Evolutionary conservation across 2,797 vertebrate genomes (phyloP).

Genomic region (Oreonectes daqikongensis): DNA sequence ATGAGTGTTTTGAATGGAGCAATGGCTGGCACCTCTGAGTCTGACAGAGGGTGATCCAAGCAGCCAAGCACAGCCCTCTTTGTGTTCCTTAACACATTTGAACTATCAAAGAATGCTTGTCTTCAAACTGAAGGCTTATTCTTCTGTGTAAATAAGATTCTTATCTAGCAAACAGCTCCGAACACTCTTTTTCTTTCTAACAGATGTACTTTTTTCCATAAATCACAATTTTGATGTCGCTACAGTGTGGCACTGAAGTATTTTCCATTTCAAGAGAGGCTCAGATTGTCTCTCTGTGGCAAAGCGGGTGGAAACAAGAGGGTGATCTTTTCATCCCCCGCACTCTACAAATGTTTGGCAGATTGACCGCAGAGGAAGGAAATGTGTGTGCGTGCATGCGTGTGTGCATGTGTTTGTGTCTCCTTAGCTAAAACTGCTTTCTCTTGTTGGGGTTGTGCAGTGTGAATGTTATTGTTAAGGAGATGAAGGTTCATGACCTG

Average conservation of each 20-base stretch:
- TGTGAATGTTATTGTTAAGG: slow-evolving; percentile 80
- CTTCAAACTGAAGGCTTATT: slow-evolving; percentile 45
- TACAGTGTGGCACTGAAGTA: slow-evolving; percentile 29
- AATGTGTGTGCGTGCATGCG: slow-evolving; percentile 17
- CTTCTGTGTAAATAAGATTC: slow-evolving; percentile 56
- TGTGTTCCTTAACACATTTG: slow-evolving; percentile 55
- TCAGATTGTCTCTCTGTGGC: slow-evolving; percentile 47
- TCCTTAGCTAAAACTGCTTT: slow-evolving; percentile 61
- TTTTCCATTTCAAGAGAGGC: slow-evolving; percentile 45
- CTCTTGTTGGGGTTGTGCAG: slow-evolving; percentile 72
- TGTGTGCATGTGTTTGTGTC: slow-evolving; percentile 43
- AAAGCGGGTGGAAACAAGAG: slow-evolving; percentile 45
- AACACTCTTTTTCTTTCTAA: slow-evolving; percentile 43
- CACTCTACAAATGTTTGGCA: slow-evolving; percentile 57
- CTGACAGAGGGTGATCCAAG: slow-evolving; percentile 49
- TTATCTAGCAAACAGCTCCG: slow-evolving; percentile 46
- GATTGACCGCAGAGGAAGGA: slow-evolving; percentile 60
- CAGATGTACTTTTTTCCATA: slow-evolving; percentile 19
- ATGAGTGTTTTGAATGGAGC: slow-evolving; percentile 55
- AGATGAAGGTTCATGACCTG: slow-evolving; percentile 76
- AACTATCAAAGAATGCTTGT: slow-evolving; percentile 55
- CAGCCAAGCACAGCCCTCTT: slow-evolving; percentile 50
- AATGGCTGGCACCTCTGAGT: slow-evolving; percentile 56
- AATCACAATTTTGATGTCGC: slow-evolving; percentile 26
- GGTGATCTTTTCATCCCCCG: slow-evolving; percentile 53